phyloP scores from a whole-genome alignment of 2,797 vertebrate species.

The Hoplostethus mediterraneus region DNA sequence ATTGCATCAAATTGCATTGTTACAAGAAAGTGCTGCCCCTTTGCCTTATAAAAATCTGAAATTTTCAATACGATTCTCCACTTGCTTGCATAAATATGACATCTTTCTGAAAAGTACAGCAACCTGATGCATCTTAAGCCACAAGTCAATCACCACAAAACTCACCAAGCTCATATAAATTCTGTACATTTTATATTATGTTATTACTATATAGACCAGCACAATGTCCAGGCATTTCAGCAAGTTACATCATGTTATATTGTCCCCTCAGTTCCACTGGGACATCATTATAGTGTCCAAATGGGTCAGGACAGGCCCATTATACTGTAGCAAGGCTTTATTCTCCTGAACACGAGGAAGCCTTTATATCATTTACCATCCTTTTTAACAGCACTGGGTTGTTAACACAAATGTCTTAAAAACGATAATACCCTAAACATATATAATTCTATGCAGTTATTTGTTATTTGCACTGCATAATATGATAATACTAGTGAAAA shows the following conservation, averaged over 20 bases:
- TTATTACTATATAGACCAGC: slow-evolving; percentile 24
- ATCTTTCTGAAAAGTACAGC: background rate
- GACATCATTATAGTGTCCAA: slow-evolving; percentile 75
- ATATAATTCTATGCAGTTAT: slow-evolving; percentile 20
- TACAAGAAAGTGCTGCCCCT: slow-evolving; percentile 19
- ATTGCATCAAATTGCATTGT: slow-evolving; percentile 69
- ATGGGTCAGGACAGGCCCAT: slow-evolving; percentile 65
- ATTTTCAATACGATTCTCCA: background rate
- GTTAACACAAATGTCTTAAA: slow-evolving; percentile 23
- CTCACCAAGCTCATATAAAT: slow-evolving; percentile 11
- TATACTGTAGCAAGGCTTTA: slow-evolving; percentile 47
- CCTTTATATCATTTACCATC: slow-evolving; percentile 40
- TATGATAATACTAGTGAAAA: slow-evolving; percentile 16
- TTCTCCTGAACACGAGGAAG: slow-evolving; percentile 50
- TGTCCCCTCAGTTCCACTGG: slow-evolving; percentile 55
- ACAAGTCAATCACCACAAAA: slow-evolving; percentile 12
- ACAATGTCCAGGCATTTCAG: slow-evolving; percentile 49
- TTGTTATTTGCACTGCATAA: slow-evolving; percentile 24
- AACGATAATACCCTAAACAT: slow-evolving; percentile 19
- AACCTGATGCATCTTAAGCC: background rate
- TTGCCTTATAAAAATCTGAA: background rate
- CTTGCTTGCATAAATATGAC: background rate
- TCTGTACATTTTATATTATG: slow-evolving; percentile 2
- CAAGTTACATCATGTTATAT: slow-evolving; percentile 49
- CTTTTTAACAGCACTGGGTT: slow-evolving; percentile 14